phyloP scores from a whole-genome alignment of 2,797 vertebrate species.

The Enteromius paludinosus region DNA sequence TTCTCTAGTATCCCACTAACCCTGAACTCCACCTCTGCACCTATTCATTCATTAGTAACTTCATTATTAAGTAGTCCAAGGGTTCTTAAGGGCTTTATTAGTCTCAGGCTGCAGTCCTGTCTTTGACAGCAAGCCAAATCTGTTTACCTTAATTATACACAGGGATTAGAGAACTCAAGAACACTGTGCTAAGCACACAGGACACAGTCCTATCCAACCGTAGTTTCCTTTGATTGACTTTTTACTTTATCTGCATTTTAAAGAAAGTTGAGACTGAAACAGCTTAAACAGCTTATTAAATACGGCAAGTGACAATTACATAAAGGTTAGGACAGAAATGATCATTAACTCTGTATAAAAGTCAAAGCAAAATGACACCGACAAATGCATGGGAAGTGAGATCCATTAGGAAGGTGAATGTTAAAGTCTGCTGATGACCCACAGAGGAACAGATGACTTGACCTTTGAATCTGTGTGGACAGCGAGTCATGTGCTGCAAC shows the following conservation, averaged over 20 bases:
- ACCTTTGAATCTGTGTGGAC: constrained; percentile 4
- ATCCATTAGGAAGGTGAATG: background rate
- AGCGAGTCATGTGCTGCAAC: background rate
- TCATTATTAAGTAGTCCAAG: constrained; percentile 30
- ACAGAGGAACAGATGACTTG: constrained; percentile 13
- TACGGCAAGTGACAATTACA: background rate
- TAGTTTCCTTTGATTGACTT: background rate
- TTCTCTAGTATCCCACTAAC: background rate
- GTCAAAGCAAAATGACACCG: background rate
- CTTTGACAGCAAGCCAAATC: constrained; percentile 37
- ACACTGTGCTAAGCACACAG: constrained; percentile 20
- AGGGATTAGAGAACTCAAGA: constrained; percentile 32
- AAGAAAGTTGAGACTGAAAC: background rate
- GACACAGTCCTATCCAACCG: background rate
- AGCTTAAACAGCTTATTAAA: constrained; percentile 13
- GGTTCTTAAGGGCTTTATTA: constrained; percentile 30
- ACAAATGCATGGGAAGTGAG: background rate
- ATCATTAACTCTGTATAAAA: background rate
- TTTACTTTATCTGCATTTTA: background rate
- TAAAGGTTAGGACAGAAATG: background rate
- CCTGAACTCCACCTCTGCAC: background rate
- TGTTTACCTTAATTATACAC: constrained; percentile 40
- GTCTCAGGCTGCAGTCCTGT: constrained; percentile 20
- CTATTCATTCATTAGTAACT: constrained; percentile 9
- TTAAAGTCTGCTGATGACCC: background rate